A percentile compares a stretch with the other conserved stretches of the same genome.
Evolutionary conservation across 2,113 vertebrate genomes (phyloP).

Genomic region (Bagarius yarrelli): DNA sequence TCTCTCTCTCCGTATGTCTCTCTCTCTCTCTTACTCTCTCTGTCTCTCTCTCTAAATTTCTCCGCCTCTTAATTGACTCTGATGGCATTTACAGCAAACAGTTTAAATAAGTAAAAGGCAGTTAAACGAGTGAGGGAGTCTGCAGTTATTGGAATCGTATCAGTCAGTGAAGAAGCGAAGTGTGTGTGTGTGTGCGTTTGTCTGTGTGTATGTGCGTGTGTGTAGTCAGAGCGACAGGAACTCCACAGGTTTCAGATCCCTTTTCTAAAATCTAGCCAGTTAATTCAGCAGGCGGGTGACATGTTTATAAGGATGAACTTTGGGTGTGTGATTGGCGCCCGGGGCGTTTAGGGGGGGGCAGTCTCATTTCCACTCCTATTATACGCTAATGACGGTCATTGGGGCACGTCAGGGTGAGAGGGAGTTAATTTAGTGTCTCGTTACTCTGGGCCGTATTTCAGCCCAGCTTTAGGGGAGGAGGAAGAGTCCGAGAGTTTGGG

Average conservation of each 20-base stretch:
- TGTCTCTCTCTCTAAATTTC: constrained; percentile 76
- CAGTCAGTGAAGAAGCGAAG: constrained; percentile 60
- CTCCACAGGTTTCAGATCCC: constrained; percentile 82
- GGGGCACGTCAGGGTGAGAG: constrained; percentile 85
- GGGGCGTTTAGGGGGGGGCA: constrained; percentile 74
- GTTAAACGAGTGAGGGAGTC: constrained; percentile 67
- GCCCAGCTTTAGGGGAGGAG: constrained; percentile 47
- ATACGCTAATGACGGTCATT: constrained; percentile 92
- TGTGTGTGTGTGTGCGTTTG: constrained; percentile 20
- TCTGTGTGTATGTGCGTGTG: constrained; percentile 39
- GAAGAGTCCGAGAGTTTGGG: constrained; percentile 60
- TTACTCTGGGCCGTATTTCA: constrained; percentile 89
- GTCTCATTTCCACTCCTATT: constrained; percentile 79
- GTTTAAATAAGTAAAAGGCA: constrained; percentile 79
- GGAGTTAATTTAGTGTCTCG: constrained; percentile 95
- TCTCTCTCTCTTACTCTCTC: neutral
- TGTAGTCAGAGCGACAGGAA: constrained; percentile 72
- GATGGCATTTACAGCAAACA: constrained; percentile 75
- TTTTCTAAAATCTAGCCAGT: constrained; percentile 88
- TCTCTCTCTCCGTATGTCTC: neutral
- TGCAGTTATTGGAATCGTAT: constrained; percentile 79
- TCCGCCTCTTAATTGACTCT: constrained; percentile 72
- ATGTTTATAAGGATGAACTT: constrained; percentile 99
- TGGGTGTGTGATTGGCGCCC: constrained; percentile 83
- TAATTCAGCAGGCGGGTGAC: constrained; percentile 88